A percentile compares a stretch with the other conserved stretches of the same genome.
Evolutionary conservation across 2,888 invertebrate species (phyloP).

Genomic region (Kryphioiulus occultus): DNA sequence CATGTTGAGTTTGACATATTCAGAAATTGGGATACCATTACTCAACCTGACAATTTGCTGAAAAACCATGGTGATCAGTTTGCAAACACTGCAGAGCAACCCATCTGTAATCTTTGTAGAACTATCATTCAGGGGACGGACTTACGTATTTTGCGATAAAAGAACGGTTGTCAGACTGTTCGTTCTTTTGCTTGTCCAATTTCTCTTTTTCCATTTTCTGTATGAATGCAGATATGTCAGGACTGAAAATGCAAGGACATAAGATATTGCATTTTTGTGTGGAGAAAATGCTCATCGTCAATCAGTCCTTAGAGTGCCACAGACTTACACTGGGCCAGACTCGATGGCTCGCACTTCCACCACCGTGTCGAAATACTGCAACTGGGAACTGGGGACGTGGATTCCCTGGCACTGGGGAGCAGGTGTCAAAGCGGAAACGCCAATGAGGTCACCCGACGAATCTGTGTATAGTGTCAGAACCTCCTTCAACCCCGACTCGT

Average conservation of each 20-base stretch:
- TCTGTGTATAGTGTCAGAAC: conserved; percentile 80
- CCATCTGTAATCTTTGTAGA: background rate
- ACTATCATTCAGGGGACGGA: background rate
- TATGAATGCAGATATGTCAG: conserved; percentile 94
- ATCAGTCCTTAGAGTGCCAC: background rate
- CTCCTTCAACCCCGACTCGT: conserved; percentile 80
- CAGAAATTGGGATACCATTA: no score
- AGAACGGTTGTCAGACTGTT: conserved; percentile 81
- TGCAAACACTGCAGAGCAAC: no score
- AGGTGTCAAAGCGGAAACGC: conserved; percentile 61
- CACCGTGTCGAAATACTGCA: conserved; percentile 73
- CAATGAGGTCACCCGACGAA: conserved; percentile 77
- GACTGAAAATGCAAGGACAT: conserved; percentile 66
- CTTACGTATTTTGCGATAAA: conserved; percentile 98
- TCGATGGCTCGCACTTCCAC: conserved; percentile 82
- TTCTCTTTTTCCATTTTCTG: conserved; percentile 92
- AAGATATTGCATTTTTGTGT: background rate
- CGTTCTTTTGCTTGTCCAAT: conserved; percentile 77
- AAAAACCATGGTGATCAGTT: no score
- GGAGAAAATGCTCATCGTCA: background rate
- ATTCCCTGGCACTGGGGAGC: conserved; percentile 62
- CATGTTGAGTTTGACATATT: no score
- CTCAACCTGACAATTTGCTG: no score
- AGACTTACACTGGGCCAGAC: conserved; percentile 74
- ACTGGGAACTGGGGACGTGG: conserved; percentile 56